phyloP scores from a whole-genome alignment of 2,888 invertebrate genomes.

The Cyaniris semiargus region DNA sequence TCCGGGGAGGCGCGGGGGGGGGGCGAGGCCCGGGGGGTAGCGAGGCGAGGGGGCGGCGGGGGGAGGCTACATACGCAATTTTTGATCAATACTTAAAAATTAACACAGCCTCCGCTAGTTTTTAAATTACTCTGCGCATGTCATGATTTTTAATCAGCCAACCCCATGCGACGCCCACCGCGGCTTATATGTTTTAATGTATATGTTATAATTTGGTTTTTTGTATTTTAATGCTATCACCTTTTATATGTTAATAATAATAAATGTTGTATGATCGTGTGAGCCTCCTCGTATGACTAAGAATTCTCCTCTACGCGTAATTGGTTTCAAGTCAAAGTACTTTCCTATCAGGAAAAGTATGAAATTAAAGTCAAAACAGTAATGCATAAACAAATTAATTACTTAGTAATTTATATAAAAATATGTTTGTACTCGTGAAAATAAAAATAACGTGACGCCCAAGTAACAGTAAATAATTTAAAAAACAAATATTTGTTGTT shows the following conservation, averaged over 20 bases:
- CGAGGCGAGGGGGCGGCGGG: slow-evolving; percentile 25
- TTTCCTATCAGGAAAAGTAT: background rate
- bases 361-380: background rate
- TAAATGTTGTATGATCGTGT: background rate
- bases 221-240: slow-evolving; percentile 39
- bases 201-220: slow-evolving; percentile 49
- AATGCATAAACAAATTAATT: too few relatives aligned
- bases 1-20: slow-evolving; percentile 24
- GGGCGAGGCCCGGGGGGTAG: slow-evolving; percentile 24
- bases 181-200: slow-evolving; percentile 54
- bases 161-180: slow-evolving; percentile 67
- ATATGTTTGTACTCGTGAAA: too few relatives aligned
- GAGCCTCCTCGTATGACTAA: background rate
- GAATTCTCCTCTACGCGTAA: background rate
- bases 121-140: slow-evolving; percentile 80
- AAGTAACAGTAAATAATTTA: background rate
- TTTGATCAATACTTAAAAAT: slow-evolving; percentile 82
- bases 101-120: slow-evolving; percentile 78
- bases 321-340: background rate
- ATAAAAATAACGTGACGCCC: too few relatives aligned
- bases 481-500: background rate
- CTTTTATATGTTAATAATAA: slow-evolving; percentile 17
- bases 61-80: slow-evolving; percentile 67
- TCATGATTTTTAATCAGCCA: slow-evolving; percentile 79
- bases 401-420: too few relatives aligned